These are phyloP conservation scores for Patella ulyssiponensis DNA, from an alignment of 2,888 invertebrate species.

Conservation along the genomic window DNA sequence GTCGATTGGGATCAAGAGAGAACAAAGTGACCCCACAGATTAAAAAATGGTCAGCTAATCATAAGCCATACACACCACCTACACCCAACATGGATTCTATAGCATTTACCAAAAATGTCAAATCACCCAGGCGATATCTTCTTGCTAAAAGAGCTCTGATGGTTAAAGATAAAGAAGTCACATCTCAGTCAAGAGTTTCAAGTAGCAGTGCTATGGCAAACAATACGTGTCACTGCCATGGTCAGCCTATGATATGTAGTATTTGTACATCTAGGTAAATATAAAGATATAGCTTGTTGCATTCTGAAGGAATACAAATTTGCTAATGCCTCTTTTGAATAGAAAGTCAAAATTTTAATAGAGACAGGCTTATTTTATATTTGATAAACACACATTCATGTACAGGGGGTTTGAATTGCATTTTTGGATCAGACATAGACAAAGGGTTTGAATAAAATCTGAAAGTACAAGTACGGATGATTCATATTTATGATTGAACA, in stretches of 20 bases:
- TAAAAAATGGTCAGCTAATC: neutral
- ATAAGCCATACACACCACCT: conserved; percentile 24
- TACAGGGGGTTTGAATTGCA: too few relatives aligned
- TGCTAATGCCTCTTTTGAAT: too few relatives aligned
- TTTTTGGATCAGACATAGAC: too few relatives aligned
- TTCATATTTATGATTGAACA: too few relatives aligned
- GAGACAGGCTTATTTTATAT: too few relatives aligned
- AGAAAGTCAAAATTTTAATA: too few relatives aligned
- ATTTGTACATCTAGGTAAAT: conserved; percentile 78
- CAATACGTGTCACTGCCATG: conserved; percentile 79
- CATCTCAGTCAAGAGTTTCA: conserved; percentile 15
- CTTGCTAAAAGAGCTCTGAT: conserved; percentile 56
- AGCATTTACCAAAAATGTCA: conserved; percentile 43
- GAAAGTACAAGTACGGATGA: too few relatives aligned
- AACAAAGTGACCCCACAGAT: neutral
- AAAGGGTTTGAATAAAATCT: too few relatives aligned
- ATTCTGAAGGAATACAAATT: too few relatives aligned
- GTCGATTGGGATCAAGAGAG: neutral
- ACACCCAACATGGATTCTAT: conserved; percentile 43
- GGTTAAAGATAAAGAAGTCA: conserved; percentile 43
- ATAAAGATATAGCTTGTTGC: neutral
- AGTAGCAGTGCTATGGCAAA: conserved; percentile 26
- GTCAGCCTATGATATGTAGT: conserved; percentile 80
- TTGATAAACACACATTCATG: too few relatives aligned
- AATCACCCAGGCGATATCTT: conserved; percentile 58